Conservation (phyloP, 2,797 vertebrate species). For the Microcaecilia unicolor region DNA sequence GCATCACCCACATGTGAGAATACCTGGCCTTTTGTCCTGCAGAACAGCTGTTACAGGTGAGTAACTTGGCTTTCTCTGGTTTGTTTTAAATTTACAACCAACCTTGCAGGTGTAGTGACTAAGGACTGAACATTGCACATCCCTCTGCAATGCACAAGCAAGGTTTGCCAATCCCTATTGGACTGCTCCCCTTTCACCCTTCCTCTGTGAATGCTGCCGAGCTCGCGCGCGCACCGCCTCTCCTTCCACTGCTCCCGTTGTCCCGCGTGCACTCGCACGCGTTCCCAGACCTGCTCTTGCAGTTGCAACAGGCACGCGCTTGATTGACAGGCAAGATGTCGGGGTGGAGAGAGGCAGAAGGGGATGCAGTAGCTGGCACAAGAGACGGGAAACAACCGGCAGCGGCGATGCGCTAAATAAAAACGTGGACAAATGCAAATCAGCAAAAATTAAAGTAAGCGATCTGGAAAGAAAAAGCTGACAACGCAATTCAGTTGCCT, state of each 20-base stretch:
- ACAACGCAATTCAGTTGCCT: not conserved
- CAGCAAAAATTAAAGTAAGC: too few relatives aligned
- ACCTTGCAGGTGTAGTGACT: too few relatives aligned
- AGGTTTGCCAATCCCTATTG: too few relatives aligned
- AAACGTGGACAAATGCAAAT: too few relatives aligned
- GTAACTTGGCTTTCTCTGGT: too few relatives aligned
- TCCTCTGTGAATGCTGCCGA: constrained; percentile 9
- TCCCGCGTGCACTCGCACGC: constrained; percentile 18
- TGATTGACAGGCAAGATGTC: constrained; percentile 88
- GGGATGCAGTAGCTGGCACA: constrained; percentile 64
- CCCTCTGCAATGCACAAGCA: too few relatives aligned
- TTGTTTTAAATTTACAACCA: too few relatives aligned
- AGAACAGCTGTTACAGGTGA: too few relatives aligned
- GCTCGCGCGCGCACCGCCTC: constrained; percentile 58
- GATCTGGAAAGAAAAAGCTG: too few relatives aligned
- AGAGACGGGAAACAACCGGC: constrained; percentile 63
- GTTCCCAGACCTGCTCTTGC: constrained; percentile 47
- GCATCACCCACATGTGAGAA: too few relatives aligned
- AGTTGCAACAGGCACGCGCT: constrained; percentile 45
- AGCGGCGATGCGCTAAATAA: constrained; percentile 32
- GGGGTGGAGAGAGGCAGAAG: constrained; percentile 71
- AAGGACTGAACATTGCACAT: too few relatives aligned
- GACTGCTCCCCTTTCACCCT: not conserved
- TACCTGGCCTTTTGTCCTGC: too few relatives aligned
- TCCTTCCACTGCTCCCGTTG: constrained; percentile 2